phyloP scores from a whole-genome alignment of 2,797 vertebrate species.

The Sandelia bainsii region DNA sequence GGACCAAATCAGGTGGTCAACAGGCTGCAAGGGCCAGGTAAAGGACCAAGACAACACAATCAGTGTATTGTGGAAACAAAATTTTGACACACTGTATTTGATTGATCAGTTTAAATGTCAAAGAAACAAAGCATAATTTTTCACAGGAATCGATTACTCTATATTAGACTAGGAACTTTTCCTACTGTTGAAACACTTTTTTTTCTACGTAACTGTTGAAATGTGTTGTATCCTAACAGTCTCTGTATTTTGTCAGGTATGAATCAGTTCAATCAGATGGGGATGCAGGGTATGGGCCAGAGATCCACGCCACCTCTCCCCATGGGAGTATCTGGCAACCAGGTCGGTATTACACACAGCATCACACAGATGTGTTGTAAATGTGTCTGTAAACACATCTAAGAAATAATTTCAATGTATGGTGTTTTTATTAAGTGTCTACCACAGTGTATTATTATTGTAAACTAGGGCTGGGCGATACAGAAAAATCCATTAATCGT shows the following conservation, averaged over 20 bases:
- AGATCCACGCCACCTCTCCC: slow-evolving; percentile 94
- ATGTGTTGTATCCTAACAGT: neutral
- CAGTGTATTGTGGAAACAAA: neutral
- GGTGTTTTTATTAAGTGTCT: no score
- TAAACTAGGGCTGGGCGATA: no score
- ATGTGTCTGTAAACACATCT: neutral
- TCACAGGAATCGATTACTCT: neutral
- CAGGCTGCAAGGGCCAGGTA: slow-evolving; percentile 89
- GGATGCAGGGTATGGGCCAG: slow-evolving; percentile 90
- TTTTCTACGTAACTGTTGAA: no score
- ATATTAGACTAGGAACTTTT: neutral
- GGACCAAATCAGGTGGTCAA: slow-evolving; percentile 95
- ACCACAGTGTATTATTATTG: no score
- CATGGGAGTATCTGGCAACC: slow-evolving; percentile 90
- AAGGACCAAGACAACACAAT: neutral
- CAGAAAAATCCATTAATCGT: no score
- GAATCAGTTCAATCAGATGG: slow-evolving; percentile 93
- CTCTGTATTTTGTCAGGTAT: slow-evolving; percentile 84
- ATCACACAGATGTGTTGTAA: neutral
- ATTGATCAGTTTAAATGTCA: neutral
- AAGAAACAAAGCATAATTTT: neutral
- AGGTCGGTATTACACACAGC: slow-evolving; percentile 80
- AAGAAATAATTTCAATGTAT: no score
- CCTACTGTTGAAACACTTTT: neutral
- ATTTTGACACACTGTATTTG: neutral